A percentile compares a stretch with the other conserved stretches of the same genome.
phyloP scores from a whole-genome alignment of 1,140 invertebrate genomes.

The Aphis gossypii region DNA sequence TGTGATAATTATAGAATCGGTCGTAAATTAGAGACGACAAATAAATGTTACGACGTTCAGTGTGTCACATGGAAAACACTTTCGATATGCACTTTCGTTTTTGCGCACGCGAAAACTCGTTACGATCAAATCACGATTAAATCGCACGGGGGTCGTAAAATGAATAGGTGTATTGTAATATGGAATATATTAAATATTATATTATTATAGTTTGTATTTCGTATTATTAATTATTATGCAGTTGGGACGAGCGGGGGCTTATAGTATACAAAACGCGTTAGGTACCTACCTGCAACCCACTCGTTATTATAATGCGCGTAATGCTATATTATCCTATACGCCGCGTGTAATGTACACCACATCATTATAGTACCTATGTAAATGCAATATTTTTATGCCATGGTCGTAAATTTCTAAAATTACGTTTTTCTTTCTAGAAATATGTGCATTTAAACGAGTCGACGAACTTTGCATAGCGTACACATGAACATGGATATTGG shows the following conservation, averaged over 20 bases:
- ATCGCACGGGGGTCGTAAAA: background rate
- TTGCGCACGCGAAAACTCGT: background rate
- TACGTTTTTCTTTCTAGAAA: slow-evolving; percentile 21
- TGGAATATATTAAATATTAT: background rate
- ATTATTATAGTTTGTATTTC: background rate
- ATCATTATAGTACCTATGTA: background rate
- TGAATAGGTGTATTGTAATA: background rate
- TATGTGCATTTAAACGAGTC: slow-evolving; percentile 20
- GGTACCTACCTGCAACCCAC: background rate
- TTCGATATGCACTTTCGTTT: background rate
- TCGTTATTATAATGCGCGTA: background rate
- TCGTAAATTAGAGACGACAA: background rate
- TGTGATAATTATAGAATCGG: background rate
- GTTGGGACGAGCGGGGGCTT: background rate
- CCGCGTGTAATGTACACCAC: background rate
- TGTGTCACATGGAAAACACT: background rate
- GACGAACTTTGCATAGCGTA: background rate
- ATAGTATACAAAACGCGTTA: background rate
- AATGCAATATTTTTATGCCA: background rate
- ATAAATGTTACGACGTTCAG: too few species aligned
- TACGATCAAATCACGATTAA: background rate
- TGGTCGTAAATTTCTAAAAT: background rate
- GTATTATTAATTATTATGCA: background rate
- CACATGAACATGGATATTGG: slow-evolving; percentile 42
- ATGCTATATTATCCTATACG: background rate